These are phyloP conservation scores for Thaumetopoea pityocampa DNA, from an alignment of 1,140 invertebrate species.

Conservation along the genomic window DNA sequence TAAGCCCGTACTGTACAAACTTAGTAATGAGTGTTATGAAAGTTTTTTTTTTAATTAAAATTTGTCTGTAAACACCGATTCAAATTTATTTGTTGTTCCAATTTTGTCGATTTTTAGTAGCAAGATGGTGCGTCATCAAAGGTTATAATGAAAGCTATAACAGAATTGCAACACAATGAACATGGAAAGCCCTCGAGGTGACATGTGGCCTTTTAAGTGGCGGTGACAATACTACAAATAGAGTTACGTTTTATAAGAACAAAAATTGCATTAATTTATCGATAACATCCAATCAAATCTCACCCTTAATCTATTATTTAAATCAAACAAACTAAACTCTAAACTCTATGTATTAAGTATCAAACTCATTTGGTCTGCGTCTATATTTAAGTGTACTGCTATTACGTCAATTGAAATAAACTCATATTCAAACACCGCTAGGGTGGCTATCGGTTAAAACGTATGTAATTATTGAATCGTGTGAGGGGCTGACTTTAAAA, in stretches of 20 bases:
- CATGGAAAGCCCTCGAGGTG: conserved; percentile 61
- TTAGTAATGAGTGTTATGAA: too few species aligned
- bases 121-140: too few species aligned
- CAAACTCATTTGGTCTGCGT: conserved; percentile 11
- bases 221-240: conserved; percentile 73
- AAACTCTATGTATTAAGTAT: background rate
- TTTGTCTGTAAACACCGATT: too few species aligned
- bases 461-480: conserved; percentile 71
- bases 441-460: conserved; percentile 65
- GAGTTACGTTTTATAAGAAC: conserved; percentile 63
- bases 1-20: too few species aligned
- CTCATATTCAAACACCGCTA: conserved; percentile 66
- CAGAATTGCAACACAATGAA: conserved; percentile 37
- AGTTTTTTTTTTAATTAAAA: too few species aligned
- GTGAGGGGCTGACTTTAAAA: conserved; percentile 38
- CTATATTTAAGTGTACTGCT: conserved; percentile 23
- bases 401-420: conserved; percentile 59
- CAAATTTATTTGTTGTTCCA: too few species aligned
- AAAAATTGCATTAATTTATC: conserved; percentile 48
- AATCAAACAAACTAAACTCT: conserved; percentile 9
- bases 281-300: conserved; percentile 15
- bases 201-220: conserved; percentile 73
- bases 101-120: too few species aligned
- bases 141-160: background rate
- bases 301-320: conserved; percentile 26